Conservation (phyloP, 2,113 vertebrate genomes). For the Toxotes jaculatrix region DNA sequence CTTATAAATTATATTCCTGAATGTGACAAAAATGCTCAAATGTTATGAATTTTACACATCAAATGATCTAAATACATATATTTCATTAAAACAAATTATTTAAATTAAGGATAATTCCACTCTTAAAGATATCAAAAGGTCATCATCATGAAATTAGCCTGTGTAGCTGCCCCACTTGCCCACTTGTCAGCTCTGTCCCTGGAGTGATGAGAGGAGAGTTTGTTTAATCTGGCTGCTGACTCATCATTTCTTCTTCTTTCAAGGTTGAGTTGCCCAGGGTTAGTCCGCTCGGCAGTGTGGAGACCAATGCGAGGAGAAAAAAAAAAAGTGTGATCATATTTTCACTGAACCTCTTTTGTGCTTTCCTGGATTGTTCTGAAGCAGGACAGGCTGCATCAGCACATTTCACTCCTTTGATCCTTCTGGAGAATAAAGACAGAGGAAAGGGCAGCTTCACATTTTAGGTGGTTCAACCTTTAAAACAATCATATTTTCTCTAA, state of each 20-base stretch:
- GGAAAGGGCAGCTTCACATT: constrained; percentile 26
- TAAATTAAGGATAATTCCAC: not conserved
- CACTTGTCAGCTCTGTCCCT: constrained; percentile 33
- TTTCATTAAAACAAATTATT: not conserved
- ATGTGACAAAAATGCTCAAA: not conserved
- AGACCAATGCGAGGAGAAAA: constrained; percentile 40
- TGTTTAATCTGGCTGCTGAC: constrained; percentile 71
- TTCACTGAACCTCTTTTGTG: constrained; percentile 72
- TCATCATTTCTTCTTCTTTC: constrained; percentile 72
- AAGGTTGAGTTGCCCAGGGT: constrained; percentile 63
- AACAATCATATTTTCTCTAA: not conserved
- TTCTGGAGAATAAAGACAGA: constrained; percentile 29
- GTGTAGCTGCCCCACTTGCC: constrained; percentile 5
- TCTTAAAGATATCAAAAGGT: not conserved
- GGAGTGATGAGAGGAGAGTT: constrained; percentile 40
- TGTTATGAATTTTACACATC: not conserved
- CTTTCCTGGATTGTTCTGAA: constrained; percentile 54
- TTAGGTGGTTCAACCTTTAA: not conserved
- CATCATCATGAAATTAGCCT: not conserved
- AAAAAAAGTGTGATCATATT: constrained; percentile 56
- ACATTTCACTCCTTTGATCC: constrained; percentile 76
- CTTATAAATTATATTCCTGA: not conserved
- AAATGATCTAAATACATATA: not conserved
- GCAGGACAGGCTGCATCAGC: constrained; percentile 68
- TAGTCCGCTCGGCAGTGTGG: constrained; percentile 37